Evolutionary conservation across 1,140 invertebrate genomes (phyloP).

Genomic region (Samia ricini): DNA sequence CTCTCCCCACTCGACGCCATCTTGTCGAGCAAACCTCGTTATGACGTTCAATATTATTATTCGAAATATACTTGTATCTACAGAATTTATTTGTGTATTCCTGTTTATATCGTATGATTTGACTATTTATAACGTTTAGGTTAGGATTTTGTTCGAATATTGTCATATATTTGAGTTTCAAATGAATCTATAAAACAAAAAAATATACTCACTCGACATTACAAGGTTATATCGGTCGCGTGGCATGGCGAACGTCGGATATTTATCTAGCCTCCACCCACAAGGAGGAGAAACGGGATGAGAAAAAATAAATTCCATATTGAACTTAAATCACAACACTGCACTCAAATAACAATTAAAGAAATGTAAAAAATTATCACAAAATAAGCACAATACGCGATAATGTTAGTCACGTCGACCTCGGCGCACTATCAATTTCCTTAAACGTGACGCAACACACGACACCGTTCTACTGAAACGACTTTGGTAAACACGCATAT

Average conservation of each 20-base stretch:
- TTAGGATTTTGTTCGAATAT: not conserved
- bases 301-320: constrained; percentile 60
- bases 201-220: constrained; percentile 67
- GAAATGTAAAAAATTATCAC: constrained; percentile 35
- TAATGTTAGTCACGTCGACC: constrained; percentile 74
- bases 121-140: not conserved
- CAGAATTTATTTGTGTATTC: constrained; percentile 10
- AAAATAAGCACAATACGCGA: constrained; percentile 59
- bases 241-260: constrained; percentile 60
- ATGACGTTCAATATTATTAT: constrained; percentile 75
- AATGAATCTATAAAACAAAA: constrained; percentile 37
- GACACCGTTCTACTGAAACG: constrained; percentile 76
- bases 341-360: constrained; percentile 36
- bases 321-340: constrained; percentile 44
- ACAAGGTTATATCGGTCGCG: constrained; percentile 72
- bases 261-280: constrained; percentile 65
- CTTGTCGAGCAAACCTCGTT: constrained; percentile 66
- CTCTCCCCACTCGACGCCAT: constrained; percentile 75
- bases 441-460: constrained; percentile 75
- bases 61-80: constrained; percentile 36
- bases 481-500: constrained; percentile 77
- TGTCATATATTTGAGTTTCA: constrained; percentile 2
- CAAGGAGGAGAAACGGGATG: constrained; percentile 52
- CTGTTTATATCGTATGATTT: not conserved
- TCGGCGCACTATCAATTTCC: constrained; percentile 74